phyloP scores from a whole-genome alignment of 2,888 invertebrate species.

The Erebia ligea region DNA sequence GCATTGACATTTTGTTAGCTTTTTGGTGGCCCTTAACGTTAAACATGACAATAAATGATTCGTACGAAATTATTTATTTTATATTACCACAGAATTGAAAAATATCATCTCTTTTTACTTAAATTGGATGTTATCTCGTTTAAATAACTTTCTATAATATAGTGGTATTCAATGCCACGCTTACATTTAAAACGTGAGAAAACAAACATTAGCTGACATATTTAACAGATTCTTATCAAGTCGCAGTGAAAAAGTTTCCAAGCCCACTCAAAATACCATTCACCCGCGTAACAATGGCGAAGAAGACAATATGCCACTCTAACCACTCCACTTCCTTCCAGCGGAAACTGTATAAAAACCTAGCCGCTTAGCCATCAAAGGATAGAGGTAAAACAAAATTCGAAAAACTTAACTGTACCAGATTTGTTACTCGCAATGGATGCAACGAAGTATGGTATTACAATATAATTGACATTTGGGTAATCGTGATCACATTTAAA shows the following conservation, averaged over 20 bases:
- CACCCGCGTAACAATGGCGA: slow-evolving; percentile 52
- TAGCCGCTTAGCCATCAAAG: slow-evolving; percentile 9
- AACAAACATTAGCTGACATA: slow-evolving; percentile 46
- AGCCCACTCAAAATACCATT: slow-evolving; percentile 61
- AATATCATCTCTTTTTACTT: not conserved
- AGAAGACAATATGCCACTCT: slow-evolving; percentile 46
- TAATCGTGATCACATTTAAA: not conserved
- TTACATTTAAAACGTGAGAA: slow-evolving; percentile 16
- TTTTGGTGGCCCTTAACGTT: no score
- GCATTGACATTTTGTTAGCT: no score
- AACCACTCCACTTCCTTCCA: slow-evolving; percentile 58
- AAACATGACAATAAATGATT: no score
- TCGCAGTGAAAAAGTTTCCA: slow-evolving; percentile 66
- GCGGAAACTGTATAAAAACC: slow-evolving; percentile 21
- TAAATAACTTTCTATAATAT: not conserved
- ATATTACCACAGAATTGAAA: not conserved
- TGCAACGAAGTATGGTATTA: slow-evolving; percentile 3
- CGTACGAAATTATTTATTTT: no score
- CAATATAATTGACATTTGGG: not conserved
- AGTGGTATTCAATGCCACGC: not conserved
- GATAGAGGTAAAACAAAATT: slow-evolving; percentile 7
- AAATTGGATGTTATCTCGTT: not conserved
- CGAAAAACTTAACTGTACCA: not conserved
- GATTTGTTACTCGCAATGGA: not conserved
- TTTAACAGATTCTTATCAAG: slow-evolving; percentile 45